Evolutionary conservation across 1,140 invertebrate genomes (phyloP), one percentile per base, ranked within the genome.

Genomic region (Megalopta genalis): DNA sequence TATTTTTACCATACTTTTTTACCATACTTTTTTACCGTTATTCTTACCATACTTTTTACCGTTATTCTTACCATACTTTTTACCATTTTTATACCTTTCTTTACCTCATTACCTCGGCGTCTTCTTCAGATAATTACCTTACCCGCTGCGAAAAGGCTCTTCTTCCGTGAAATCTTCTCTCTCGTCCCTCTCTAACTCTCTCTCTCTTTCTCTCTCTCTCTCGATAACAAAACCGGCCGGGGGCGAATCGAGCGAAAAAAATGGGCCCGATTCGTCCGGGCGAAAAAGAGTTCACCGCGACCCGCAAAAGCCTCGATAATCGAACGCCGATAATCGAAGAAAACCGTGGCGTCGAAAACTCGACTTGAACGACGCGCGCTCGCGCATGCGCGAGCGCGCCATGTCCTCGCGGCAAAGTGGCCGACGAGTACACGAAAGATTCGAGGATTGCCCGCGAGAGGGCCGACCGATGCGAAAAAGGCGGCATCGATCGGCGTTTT

Each of bases 391-490:
- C n/a, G n/a, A n/a, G n/a, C n/a, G n/a, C n/a, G n/a, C n/a, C n/a
- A 4, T 21, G 52, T 63, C 42, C 60, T 83, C 62, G 81, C 57
- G 32, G 59, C 37, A 78, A 86, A 86, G 8, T 14, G 57, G 72
- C 69, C 69, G 64, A 74, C 85, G 77, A 80, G 83, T 82, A 42
- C 32, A 18, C 27, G 54, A 77, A 60, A 64, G 49, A 52, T 21
- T 16, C 5, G n/a, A n/a, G n/a, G n/a, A n/a, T n/a, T n/a, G n/a
- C n/a, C 16, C 14, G 49, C 16, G 32, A 27, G n/a, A 10, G 74
- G 52, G 14, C 70, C 78, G 39, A 77, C 54, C 88, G 83, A 46
- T 75, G 82, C 18, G 78, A 85, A 89, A 89, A 59, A 65, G n/a
- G 54, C 84, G 75, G 71, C 80, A 85, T 75, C 85, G 83, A 71